phyloP scores from a whole-genome alignment of 2,888 invertebrate genomes.

The Germaria angustata region DNA sequence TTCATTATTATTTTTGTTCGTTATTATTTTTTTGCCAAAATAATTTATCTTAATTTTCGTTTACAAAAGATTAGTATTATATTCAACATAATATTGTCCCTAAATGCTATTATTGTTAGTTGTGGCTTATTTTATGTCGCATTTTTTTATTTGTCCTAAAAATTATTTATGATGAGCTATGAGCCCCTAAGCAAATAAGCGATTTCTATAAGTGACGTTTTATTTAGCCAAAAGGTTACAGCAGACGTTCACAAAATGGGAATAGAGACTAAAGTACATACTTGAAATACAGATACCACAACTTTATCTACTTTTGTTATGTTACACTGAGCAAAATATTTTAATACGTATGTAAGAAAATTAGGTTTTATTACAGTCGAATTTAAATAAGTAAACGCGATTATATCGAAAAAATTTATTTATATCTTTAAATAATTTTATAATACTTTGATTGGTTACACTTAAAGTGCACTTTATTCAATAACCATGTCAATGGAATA shows the following conservation, averaged over 20 bases:
- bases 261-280: background rate
- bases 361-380: too few species aligned
- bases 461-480: too few species aligned
- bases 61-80: conserved; percentile 7
- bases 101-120: background rate
- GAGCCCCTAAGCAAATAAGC: conserved; percentile 36
- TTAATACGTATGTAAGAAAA: too few species aligned
- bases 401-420: too few species aligned
- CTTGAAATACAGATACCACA: background rate
- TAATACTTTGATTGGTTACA: too few species aligned
- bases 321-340: too few species aligned
- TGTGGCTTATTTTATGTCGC: background rate
- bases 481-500: too few species aligned
- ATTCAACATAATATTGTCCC: background rate
- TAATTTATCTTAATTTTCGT: conserved; percentile 25
- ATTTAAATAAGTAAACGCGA: too few species aligned
- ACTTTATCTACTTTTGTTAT: background rate
- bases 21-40: background rate
- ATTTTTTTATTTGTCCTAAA: background rate
- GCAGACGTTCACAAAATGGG: background rate
- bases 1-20: too few species aligned
- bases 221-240: conserved; percentile 31
- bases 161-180: conserved; percentile 52
- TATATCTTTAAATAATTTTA: too few species aligned
- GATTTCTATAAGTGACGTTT: conserved; percentile 34